These are phyloP conservation scores for Plectrocnemia conspersa DNA, from an alignment of 1,140 invertebrate genomes.

Conservation along the genomic window DNA sequence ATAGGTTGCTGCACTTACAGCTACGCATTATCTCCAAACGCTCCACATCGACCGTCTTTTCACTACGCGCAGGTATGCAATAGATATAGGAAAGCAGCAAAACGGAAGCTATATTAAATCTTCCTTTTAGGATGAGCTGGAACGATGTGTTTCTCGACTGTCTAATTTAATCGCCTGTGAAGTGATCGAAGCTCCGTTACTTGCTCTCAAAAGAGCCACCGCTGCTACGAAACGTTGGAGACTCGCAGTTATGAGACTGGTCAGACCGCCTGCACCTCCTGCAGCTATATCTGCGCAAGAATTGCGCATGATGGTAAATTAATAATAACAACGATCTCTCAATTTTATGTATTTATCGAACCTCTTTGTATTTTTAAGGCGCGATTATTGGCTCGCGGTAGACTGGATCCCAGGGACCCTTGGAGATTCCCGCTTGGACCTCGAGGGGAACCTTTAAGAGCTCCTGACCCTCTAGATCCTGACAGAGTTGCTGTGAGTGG, in stretches of 20 bases:
- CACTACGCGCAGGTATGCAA: constrained; percentile 26
- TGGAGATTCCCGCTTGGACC: constrained; percentile 32
- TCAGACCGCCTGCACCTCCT: constrained; percentile 27
- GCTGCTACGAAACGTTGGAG: constrained; percentile 27
- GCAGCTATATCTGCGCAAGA: constrained; percentile 28
- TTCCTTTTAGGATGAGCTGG: constrained; percentile 29
- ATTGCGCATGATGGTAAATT: constrained; percentile 30
- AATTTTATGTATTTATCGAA: neutral
- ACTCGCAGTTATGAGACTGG: constrained; percentile 21
- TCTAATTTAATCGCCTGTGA: constrained; percentile 21
- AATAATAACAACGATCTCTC: neutral
- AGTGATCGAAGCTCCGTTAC: constrained; percentile 28
- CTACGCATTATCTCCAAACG: constrained; percentile 11
- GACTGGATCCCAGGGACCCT: constrained; percentile 29
- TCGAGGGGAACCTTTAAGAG: constrained; percentile 26
- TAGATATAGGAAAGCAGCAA: neutral
- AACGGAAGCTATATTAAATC: neutral
- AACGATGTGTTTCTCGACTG: constrained; percentile 24
- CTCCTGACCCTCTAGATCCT: constrained; percentile 26
- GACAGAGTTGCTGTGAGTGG: constrained; percentile 26
- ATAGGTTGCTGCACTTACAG: constrained; percentile 29
- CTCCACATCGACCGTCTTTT: constrained; percentile 30
- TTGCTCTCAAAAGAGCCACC: constrained; percentile 14
- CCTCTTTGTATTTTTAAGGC: constrained; percentile 21
- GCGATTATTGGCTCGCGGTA: constrained; percentile 22